Evolutionary conservation across 2,888 invertebrate species (phyloP).

Genomic region (Desoria tigrina): DNA sequence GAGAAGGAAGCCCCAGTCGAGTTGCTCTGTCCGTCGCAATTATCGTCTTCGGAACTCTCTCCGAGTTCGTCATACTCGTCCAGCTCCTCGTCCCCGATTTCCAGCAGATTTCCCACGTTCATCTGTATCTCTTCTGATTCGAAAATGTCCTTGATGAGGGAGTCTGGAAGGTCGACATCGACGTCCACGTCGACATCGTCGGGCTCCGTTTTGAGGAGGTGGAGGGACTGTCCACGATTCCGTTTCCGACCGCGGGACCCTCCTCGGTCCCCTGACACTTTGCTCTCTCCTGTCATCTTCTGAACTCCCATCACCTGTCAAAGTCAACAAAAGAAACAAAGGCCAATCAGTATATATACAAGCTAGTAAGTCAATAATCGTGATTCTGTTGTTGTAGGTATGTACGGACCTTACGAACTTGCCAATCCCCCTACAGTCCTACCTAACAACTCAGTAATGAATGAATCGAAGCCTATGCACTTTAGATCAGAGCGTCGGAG

Average conservation of each 20-base stretch:
- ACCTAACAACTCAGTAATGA: no score
- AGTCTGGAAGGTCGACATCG: conserved; percentile 16
- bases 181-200: not conserved
- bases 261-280: conserved; percentile 43
- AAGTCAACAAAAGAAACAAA: conserved; percentile 18
- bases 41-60: conserved; percentile 46
- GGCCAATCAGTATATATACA: not conserved
- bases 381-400: no score
- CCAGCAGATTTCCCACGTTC: not conserved
- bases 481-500: no score
- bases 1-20: conserved; percentile 49
- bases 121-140: conserved; percentile 17
- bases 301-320: conserved; percentile 49
- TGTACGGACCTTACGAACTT: no score
- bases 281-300: conserved; percentile 52
- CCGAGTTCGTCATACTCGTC: conserved; percentile 49
- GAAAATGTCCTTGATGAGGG: conserved; percentile 17
- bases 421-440: no score
- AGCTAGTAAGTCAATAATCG: no score
- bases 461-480: no score
- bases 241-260: conserved; percentile 48
- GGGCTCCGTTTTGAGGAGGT: not conserved
- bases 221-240: conserved; percentile 7
- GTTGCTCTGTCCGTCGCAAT: conserved; percentile 45
- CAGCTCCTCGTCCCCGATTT: conserved; percentile 38